Evolutionary conservation across 1,140 invertebrate genomes (phyloP).

Genomic region (Drosophila parabipectinata): DNA sequence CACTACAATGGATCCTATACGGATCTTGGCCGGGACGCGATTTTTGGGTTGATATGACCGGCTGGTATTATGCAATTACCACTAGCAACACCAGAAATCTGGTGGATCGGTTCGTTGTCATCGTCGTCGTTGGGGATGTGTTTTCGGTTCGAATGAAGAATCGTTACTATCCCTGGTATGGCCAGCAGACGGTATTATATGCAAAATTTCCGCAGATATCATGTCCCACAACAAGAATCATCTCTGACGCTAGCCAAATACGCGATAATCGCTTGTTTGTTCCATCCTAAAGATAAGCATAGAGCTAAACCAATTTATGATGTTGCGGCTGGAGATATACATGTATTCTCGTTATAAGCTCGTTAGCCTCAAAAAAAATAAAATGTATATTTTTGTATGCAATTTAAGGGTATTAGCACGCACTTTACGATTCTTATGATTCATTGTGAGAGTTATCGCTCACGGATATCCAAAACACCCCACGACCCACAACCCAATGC

Average conservation of each 20-base stretch:
- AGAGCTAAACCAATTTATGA: conserved; percentile 70
- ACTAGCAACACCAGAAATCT: conserved; percentile 69
- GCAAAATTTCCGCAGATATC: conserved; percentile 39
- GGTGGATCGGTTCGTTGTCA: conserved; percentile 72
- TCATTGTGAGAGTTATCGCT: conserved; percentile 6
- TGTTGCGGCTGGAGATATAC: conserved; percentile 51
- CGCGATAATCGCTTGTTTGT: conserved; percentile 68
- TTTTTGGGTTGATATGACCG: neutral
- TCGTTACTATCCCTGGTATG: conserved; percentile 71
- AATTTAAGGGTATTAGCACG: neutral
- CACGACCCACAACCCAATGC: conserved; percentile 6
- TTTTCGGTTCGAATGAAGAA: conserved; percentile 64
- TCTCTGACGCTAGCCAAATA: conserved; percentile 64
- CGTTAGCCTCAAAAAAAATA: neutral
- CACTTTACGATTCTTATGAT: conserved; percentile 8
- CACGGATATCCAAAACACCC: neutral
- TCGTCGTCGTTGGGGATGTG: conserved; percentile 67
- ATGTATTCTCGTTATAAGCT: too few species aligned
- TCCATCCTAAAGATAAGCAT: conserved; percentile 45
- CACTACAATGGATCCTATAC: conserved; percentile 1
- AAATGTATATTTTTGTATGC: neutral
- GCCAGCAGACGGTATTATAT: conserved; percentile 41
- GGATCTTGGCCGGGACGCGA: neutral
- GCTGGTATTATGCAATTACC: conserved; percentile 58
- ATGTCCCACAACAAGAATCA: conserved; percentile 38